Evolutionary conservation across 2,888 invertebrate genomes (phyloP).

Genomic region (Agrotis clavis): DNA sequence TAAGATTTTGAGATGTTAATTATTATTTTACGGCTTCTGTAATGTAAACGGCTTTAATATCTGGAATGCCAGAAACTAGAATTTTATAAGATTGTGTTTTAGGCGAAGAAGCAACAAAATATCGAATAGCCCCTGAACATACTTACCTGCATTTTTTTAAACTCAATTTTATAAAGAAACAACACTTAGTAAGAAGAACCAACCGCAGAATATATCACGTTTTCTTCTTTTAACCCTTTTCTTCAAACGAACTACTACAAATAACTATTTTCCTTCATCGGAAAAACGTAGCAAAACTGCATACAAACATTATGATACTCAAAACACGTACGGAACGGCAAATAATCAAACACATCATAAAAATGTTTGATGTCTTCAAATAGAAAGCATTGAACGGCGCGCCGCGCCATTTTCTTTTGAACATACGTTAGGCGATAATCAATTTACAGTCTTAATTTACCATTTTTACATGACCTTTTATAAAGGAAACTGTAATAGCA

Average conservation of each 20-base stretch:
- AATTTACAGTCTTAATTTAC: conserved; percentile 49
- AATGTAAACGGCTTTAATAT: not conserved
- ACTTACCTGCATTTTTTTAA: not conserved
- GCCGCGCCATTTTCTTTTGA: conserved; percentile 45
- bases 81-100: too few relatives aligned
- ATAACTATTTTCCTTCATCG: not conserved
- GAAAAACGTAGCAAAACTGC: conserved; percentile 19
- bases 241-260: conserved; percentile 3
- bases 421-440: conserved; percentile 51
- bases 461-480: conserved; percentile 11
- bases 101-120: too few relatives aligned
- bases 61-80: not conserved
- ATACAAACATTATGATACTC: conserved; percentile 36
- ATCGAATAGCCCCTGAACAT: not conserved
- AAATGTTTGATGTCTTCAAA: conserved; percentile 53
- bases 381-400: conserved; percentile 49
- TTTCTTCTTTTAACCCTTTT: not conserved
- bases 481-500: not conserved
- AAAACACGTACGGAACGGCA: conserved; percentile 34
- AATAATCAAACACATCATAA: conserved; percentile 44
- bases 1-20: conserved; percentile 23
- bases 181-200: not conserved
- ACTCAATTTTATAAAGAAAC: not conserved
- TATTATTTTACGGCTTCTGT: conserved; percentile 38
- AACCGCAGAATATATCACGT: not conserved